phyloP scores from a whole-genome alignment of 2,113 vertebrate genomes.

The Rhipidura dahli region DNA sequence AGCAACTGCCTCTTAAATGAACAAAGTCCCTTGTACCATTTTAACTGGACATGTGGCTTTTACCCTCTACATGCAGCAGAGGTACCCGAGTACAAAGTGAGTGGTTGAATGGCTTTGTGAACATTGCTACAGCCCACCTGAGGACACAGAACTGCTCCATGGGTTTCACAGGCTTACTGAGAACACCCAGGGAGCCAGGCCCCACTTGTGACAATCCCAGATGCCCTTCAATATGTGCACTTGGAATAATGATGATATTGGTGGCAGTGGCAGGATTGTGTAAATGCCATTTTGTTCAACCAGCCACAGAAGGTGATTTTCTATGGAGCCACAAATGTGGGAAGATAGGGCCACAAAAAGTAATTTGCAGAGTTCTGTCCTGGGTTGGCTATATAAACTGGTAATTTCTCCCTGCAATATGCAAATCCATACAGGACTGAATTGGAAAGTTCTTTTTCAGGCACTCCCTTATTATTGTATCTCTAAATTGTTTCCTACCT shows the following conservation, averaged over 20 bases:
- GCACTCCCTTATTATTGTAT: background rate
- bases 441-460: background rate
- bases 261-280: background rate
- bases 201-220: background rate
- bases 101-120: background rate
- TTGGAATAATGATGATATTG: background rate
- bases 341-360: background rate
- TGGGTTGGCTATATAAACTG: background rate
- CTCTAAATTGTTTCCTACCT: background rate
- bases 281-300: background rate
- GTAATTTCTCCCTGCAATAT: background rate
- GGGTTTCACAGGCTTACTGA: background rate
- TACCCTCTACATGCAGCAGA: background rate
- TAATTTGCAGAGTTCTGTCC: background rate
- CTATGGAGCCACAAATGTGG: background rate
- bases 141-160: background rate
- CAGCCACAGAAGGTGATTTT: background rate
- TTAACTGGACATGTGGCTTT: background rate
- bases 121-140: background rate
- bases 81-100: background rate
- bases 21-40: background rate
- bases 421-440: background rate
- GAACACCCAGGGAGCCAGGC: background rate
- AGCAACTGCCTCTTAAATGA: background rate
- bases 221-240: background rate